phyloP scores from a whole-genome alignment of 2,888 invertebrate genomes.

The Microchrysa polita region DNA sequence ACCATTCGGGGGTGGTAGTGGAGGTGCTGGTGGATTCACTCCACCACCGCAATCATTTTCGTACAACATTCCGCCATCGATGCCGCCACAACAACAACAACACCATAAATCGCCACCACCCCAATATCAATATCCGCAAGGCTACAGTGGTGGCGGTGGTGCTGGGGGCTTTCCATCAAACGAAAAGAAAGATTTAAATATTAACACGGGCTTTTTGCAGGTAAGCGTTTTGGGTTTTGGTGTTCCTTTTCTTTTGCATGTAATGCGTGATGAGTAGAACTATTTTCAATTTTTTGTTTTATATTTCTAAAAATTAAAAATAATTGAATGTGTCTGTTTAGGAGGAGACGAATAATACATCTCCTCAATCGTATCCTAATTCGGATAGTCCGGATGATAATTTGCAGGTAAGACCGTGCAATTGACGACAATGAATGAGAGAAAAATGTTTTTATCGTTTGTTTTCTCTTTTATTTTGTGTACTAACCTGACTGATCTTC shows the following conservation, averaged over 20 bases:
- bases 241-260: slow-evolving; percentile 23
- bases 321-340: slow-evolving; percentile 59
- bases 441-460: neutral
- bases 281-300: neutral
- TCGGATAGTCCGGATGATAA: slow-evolving; percentile 78
- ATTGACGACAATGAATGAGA: neutral
- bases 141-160: slow-evolving; percentile 48
- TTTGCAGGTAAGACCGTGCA: slow-evolving; percentile 71
- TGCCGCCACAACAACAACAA: slow-evolving; percentile 52
- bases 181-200: slow-evolving; percentile 73
- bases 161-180: slow-evolving; percentile 49
- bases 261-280: slow-evolving; percentile 9
- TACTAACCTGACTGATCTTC: slow-evolving; percentile 23
- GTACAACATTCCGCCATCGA: slow-evolving; percentile 77
- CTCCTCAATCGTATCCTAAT: slow-evolving; percentile 73
- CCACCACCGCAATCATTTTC: slow-evolving; percentile 57
- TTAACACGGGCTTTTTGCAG: slow-evolving; percentile 68
- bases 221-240: too few species aligned
- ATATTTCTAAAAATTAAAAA: slow-evolving; percentile 1
- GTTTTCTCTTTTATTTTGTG: slow-evolving; percentile 15
- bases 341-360: slow-evolving; percentile 71
- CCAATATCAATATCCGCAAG: neutral
- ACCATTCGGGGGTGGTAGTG: slow-evolving; percentile 59
- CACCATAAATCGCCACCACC: slow-evolving; percentile 56
- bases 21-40: slow-evolving; percentile 65